Evolutionary conservation across 2,113 vertebrate species (phyloP), one percentile per base, ranked within the genome.

Genomic region (Pelecanoides urinatrix): DNA sequence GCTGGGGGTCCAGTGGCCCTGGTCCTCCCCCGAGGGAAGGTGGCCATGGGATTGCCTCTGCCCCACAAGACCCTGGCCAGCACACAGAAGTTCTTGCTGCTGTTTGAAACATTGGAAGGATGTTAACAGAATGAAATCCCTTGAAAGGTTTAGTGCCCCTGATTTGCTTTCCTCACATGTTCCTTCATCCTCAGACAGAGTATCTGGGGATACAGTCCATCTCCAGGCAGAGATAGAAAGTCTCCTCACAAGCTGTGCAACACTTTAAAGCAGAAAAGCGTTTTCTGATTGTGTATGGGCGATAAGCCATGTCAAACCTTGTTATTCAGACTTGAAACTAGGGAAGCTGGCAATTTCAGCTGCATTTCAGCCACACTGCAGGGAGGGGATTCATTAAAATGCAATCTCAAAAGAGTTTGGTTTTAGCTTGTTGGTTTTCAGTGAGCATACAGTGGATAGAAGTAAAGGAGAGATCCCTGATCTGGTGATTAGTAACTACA

Each of bases 141-240:
- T 75, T 85, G 29, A 61, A 89, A 93, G 11, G 13, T 62, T 90
- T 85, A 58, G 11, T 50, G 49, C 23, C 34, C 93, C 72, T 92
- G 40, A 75, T 95, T 94, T 94, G 27, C 9, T 89, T 87, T 94
- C 53, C 32, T 92, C 42, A 72, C 50, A 38, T 78, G 11, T 53
- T 89, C 34, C 76, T 86, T 77, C 81, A 53, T 59, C 36, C 42
- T 93, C 53, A 95, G 53, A 55, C 5, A 2, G 8, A 32, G 55
- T 82, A 42, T 71, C 79, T 76, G 42, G 49, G 71, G 53, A 72
- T 49, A 52, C 10, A 73, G 56, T 21, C 40, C 61, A 38, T 87
- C 73, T 71, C 49, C 70, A 85, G n/a, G 26, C 38, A 74, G n/a
- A 59, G 23, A 45, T 0, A 55, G 53, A 84, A 89, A 72, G 40